Evolutionary conservation across 2,797 vertebrate species (phyloP).

Genomic region (Myotis myotis): DNA sequence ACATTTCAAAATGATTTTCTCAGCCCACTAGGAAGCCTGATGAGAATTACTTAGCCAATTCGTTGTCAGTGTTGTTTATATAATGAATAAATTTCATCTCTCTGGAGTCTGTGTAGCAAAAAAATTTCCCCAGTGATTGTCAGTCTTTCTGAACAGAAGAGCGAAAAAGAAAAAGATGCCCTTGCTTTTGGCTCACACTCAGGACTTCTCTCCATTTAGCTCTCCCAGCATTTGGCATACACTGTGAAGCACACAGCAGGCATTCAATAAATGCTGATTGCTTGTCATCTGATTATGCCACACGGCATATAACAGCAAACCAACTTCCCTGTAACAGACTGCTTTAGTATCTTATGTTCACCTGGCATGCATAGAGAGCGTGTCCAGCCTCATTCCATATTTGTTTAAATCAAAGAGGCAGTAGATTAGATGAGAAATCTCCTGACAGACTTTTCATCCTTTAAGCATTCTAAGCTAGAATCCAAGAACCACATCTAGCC

Average conservation of each 20-base stretch:
- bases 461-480: slow-evolving; percentile 37
- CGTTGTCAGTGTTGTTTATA: not conserved
- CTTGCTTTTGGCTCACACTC: slow-evolving; percentile 5
- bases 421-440: slow-evolving; percentile 32
- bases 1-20: slow-evolving; percentile 21
- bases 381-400: not conserved
- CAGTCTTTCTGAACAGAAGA: slow-evolving; percentile 20
- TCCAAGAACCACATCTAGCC: not conserved
- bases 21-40: not conserved
- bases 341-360: not conserved
- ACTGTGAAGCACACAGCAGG: slow-evolving; percentile 29
- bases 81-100: slow-evolving; percentile 36
- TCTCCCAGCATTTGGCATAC: not conserved
- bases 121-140: not conserved
- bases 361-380: not conserved
- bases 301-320: not conserved
- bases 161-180: not conserved
- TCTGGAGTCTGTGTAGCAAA: not conserved
- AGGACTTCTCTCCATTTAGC: not conserved
- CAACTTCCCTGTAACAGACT: not conserved
- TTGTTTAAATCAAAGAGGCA: slow-evolving; percentile 27
- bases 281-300: slow-evolving; percentile 17
- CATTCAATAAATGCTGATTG: not conserved
- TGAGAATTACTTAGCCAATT: not conserved
- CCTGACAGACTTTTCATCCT: not conserved